Evolutionary conservation across 2,888 invertebrate species (phyloP).

Genomic region (Perizoma flavofasciatum): DNA sequence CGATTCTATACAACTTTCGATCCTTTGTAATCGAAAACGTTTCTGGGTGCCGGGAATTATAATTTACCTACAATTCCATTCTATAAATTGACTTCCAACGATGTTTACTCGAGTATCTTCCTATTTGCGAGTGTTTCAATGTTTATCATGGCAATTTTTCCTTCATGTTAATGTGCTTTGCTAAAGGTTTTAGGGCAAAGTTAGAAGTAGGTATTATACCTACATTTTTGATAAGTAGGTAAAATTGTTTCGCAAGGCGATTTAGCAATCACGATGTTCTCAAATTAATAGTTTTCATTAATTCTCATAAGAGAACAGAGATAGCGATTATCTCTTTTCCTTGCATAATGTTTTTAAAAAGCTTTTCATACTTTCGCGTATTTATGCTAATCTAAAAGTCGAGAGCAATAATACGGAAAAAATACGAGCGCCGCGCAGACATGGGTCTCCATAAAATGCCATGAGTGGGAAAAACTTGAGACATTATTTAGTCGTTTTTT

Average conservation of each 20-base stretch:
- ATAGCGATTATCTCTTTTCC: conserved; percentile 52
- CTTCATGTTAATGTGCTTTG: conserved; percentile 36
- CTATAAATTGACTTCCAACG: conserved; percentile 49
- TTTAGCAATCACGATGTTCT: conserved; percentile 20
- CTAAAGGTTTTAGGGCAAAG: conserved; percentile 25
- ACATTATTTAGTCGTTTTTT: conserved; percentile 61
- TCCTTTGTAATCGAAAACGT: conserved; percentile 37
- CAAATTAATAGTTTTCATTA: conserved; percentile 41
- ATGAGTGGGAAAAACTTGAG: conserved; percentile 62
- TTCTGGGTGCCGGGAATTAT: conserved; percentile 31
- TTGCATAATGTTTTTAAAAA: conserved; percentile 60
- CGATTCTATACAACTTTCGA: conserved; percentile 23
- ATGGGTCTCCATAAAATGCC: conserved; percentile 60
- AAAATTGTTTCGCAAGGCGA: conserved; percentile 16
- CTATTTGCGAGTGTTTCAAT: conserved; percentile 33
- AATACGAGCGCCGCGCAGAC: conserved; percentile 54
- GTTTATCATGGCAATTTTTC: conserved; percentile 40
- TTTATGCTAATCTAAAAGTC: conserved; percentile 63
- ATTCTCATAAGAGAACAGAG: conserved; percentile 49
- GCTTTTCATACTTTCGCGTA: conserved; percentile 59
- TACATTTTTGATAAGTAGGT: not conserved
- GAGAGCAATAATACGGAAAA: conserved; percentile 61
- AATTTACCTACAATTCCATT: conserved; percentile 45
- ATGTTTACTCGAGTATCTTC: conserved; percentile 30
- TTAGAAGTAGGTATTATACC: conserved; percentile 17